Conservation (phyloP, 2,797 vertebrate genomes). For the Brachymystax lenok region DNA sequence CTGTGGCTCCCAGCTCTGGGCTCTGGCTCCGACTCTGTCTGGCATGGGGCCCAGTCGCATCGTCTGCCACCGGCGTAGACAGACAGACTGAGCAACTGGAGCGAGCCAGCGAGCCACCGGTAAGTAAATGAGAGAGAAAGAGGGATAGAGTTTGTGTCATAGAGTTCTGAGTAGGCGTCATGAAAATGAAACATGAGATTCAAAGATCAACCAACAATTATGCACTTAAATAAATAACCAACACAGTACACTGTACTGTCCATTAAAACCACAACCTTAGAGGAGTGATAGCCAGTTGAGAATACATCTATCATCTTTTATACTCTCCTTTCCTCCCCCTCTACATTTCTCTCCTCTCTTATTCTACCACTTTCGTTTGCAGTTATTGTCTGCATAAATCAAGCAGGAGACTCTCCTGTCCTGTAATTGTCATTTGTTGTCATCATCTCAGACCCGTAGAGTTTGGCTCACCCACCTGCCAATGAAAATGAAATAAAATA, state of each 20-base stretch:
- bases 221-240: background rate
- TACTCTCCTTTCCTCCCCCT: background rate
- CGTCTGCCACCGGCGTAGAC: background rate
- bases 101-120: background rate
- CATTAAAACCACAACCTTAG: background rate
- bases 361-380: background rate
- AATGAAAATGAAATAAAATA: background rate
- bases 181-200: background rate
- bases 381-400: background rate
- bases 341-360: background rate
- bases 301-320: background rate
- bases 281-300: background rate
- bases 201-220: background rate
- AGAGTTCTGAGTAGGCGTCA: background rate
- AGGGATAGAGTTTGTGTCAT: background rate
- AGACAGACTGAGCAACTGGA: conserved; percentile 1
- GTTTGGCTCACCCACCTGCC: background rate
- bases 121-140: background rate
- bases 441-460: background rate
- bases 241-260: background rate
- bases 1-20: background rate
- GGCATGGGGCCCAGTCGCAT: background rate
- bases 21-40: background rate
- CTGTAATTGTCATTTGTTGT: background rate
- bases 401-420: background rate